Base-by-base conservation (phyloP, 2,888 invertebrate species). In the Resseliella maxima region DNA sequence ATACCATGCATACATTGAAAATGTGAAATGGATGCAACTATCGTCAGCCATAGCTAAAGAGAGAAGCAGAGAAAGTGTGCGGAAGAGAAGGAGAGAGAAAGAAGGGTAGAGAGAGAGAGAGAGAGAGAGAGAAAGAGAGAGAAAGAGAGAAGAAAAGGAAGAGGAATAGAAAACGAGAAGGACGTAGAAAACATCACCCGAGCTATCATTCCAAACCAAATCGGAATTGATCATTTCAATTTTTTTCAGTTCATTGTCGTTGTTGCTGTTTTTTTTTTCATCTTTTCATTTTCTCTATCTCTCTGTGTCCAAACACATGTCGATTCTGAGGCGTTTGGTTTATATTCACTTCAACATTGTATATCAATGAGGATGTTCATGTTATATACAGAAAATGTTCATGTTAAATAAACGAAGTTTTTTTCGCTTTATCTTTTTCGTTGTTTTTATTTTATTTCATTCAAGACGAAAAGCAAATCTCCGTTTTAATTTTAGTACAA, bases 401-500 rank as follows among this genome's bases (percentile, higher is more conserved):
- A 35, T 72, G 15, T 72, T 72, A 31, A 72, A 72, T 35, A 72
- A 72, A 31, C 31, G 12, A 31, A 35, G 31, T 5, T 6, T 10
- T 72, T 27, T 72, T 50, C 18, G 12, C 12, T 50, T 50, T 18
- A 15, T 50, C 12, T 41, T 41, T 41, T 12, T 5, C 41, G 6
- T 41, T 50, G 31, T 72, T 27, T 72, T 72, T n/a, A 1, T 50
- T 72, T 72, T 35, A 72, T 72, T 72, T 72, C 18, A 31, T 35
- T 15, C 18, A 31, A 72, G 72, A 72, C 72, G 72, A 72, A 72
- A 72, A 72, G 72, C 72, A 72, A 72, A 72, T 31, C 72, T 72
- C 72, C n/a, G 72, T 72, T 72, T 50, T 72, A 72, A 72, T 72
- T 72, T 72, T 72, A 72, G 72, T 72, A 31, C 72, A 72, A 72